Conservation (phyloP, 2,113 vertebrate species). For the Lophius piscatorius region DNA sequence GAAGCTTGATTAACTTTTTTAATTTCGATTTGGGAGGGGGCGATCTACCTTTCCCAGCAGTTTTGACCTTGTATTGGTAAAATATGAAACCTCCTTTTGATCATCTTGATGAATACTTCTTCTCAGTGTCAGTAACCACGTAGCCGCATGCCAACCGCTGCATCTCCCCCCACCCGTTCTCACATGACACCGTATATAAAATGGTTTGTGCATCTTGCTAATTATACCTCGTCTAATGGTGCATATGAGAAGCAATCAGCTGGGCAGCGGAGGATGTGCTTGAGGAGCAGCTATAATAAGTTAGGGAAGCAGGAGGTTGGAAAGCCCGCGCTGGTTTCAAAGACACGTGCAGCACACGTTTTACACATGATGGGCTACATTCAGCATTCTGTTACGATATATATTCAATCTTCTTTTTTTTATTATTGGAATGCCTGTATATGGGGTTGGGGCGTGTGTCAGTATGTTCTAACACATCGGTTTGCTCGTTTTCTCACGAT, state of each 20-base stretch:
- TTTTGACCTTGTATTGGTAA: conserved; percentile 11
- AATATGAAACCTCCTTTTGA: conserved; percentile 23
- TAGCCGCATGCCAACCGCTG: neutral
- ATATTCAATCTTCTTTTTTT: conserved; percentile 9
- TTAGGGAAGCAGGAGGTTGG: conserved; percentile 59
- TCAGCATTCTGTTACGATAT: conserved; percentile 17
- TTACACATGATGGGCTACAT: conserved; percentile 43
- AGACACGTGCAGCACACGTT: too few species aligned
- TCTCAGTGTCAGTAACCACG: neutral
- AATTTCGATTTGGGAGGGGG: too few species aligned
- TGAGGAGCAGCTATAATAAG: conserved; percentile 64
- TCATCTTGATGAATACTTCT: neutral
- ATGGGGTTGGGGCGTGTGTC: neutral
- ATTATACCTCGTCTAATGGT: conserved; percentile 68
- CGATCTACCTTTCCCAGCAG: conserved; percentile 5
- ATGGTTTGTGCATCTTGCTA: conserved; percentile 68
- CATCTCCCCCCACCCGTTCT: conserved; percentile 7
- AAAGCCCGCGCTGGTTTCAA: conserved; percentile 19
- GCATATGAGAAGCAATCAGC: conserved; percentile 74
- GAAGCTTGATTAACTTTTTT: conserved; percentile 2
- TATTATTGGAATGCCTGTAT: too few species aligned
- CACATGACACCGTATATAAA: conserved; percentile 44
- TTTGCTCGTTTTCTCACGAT: neutral
- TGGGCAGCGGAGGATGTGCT: conserved; percentile 49
- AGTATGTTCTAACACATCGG: neutral